A percentile compares a stretch with the other conserved stretches of the same genome.
phyloP scores from a whole-genome alignment of 2,797 vertebrate genomes.

The Leptodactylus fallax region DNA sequence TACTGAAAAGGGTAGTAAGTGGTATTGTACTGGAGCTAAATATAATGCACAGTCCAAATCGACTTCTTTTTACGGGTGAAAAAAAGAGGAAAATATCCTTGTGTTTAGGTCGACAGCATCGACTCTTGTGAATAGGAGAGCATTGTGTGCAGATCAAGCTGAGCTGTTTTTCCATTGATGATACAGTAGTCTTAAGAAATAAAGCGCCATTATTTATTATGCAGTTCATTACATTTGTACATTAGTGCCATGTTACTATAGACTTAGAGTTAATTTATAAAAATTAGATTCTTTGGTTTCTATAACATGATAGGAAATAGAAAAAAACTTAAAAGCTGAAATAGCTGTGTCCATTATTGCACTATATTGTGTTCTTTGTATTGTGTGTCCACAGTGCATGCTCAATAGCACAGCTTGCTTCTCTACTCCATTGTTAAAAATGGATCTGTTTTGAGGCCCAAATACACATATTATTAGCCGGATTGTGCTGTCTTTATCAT shows the following conservation, averaged over 20 bases:
- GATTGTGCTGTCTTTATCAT: not conserved
- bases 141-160: slow-evolving; percentile 44
- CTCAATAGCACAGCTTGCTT: slow-evolving; percentile 53
- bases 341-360: slow-evolving; percentile 25
- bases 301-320: slow-evolving; percentile 32
- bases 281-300: slow-evolving; percentile 21
- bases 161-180: slow-evolving; percentile 19
- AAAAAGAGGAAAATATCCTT: slow-evolving; percentile 15
- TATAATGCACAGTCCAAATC: slow-evolving; percentile 10
- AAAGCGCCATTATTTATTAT: not conserved
- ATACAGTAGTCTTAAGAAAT: not conserved
- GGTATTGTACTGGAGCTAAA: slow-evolving; percentile 26
- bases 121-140: not conserved
- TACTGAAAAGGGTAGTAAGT: not conserved
- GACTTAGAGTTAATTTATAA: not conserved
- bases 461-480: slow-evolving; percentile 12
- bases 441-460: slow-evolving; percentile 29
- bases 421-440: slow-evolving; percentile 5
- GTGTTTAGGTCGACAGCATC: slow-evolving; percentile 7
- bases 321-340: not conserved
- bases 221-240: not conserved
- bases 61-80: not conserved
- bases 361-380: slow-evolving; percentile 35
- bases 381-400: slow-evolving; percentile 29
- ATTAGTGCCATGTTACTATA: not conserved